These are phyloP conservation scores for Thalassophryne amazonica DNA, from an alignment of 2,797 vertebrate species.

Conservation along the genomic window DNA sequence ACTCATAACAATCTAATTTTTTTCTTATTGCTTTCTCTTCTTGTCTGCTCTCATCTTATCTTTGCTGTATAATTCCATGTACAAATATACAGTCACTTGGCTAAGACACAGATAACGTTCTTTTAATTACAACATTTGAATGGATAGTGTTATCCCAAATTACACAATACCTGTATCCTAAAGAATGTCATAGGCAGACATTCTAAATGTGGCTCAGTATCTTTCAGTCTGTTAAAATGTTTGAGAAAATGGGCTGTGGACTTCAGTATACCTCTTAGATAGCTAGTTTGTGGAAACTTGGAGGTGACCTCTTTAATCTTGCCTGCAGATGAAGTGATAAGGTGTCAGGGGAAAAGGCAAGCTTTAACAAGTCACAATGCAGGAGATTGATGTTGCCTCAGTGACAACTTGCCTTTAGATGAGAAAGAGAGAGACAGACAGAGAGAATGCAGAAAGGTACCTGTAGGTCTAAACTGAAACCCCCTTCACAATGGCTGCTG, in stretches of 20 bases:
- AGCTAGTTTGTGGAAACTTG: slow-evolving; percentile 61
- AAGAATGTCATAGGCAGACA: neutral
- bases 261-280: slow-evolving; percentile 59
- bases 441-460: slow-evolving; percentile 66
- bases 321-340: slow-evolving; percentile 76
- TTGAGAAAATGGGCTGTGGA: slow-evolving; percentile 19
- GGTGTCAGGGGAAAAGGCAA: slow-evolving; percentile 63
- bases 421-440: slow-evolving; percentile 43
- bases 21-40: slow-evolving; percentile 57
- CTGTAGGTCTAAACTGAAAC: slow-evolving; percentile 77
- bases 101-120: neutral
- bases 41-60: slow-evolving; percentile 56
- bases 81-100: slow-evolving; percentile 18
- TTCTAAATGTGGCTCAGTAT: too few species aligned
- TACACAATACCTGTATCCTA: neutral
- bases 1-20: slow-evolving; percentile 64
- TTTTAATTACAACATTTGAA: slow-evolving; percentile 16
- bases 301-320: slow-evolving; percentile 79
- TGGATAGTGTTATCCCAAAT: too few species aligned
- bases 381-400: slow-evolving; percentile 77
- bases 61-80: slow-evolving; percentile 44
- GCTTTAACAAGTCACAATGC: slow-evolving; percentile 72
- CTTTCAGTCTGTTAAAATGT: slow-evolving; percentile 1
- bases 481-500: slow-evolving; percentile 61
- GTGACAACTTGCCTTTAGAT: slow-evolving; percentile 76